Conservation (phyloP, 1,140 invertebrate species). For the Hestina assimilis region DNA sequence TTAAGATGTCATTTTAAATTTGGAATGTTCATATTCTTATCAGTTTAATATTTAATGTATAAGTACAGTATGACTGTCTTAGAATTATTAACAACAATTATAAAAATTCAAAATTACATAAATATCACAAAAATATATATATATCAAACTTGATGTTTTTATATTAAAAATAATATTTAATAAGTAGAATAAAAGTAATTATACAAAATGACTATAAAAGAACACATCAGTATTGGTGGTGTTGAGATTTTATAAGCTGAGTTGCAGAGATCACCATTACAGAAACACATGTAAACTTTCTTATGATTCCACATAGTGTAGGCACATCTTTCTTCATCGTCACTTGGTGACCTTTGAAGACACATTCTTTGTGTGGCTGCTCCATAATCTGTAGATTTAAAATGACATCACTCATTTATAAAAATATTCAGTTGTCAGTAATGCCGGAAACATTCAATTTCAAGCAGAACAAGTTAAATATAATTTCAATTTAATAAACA, state of each 20-base stretch:
- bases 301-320: slow-evolving; percentile 88
- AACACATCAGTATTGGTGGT: slow-evolving; percentile 20
- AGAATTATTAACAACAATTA: background rate
- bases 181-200: slow-evolving; percentile 8
- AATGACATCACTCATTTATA: slow-evolving; percentile 14
- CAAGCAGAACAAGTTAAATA: too few species aligned
- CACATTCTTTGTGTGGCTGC: slow-evolving; percentile 92
- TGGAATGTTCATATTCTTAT: too few species aligned
- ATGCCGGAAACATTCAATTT: too few species aligned
- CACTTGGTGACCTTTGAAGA: slow-evolving; percentile 89
- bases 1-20: too few species aligned
- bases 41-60: too few species aligned
- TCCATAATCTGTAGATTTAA: slow-evolving; percentile 85
- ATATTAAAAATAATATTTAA: too few species aligned
- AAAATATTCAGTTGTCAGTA: background rate
- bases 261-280: slow-evolving; percentile 94
- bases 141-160: too few species aligned
- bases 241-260: slow-evolving; percentile 32
- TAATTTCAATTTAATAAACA: too few species aligned
- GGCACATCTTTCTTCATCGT: slow-evolving; percentile 92
- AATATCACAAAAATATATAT: slow-evolving; percentile 9
- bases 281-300: slow-evolving; percentile 94
- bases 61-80: too few species aligned
- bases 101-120: background rate
- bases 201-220: slow-evolving; percentile 33